These are phyloP conservation scores for Orthosia incerta DNA, from an alignment of 2,888 invertebrate species.

Conservation along the genomic window DNA sequence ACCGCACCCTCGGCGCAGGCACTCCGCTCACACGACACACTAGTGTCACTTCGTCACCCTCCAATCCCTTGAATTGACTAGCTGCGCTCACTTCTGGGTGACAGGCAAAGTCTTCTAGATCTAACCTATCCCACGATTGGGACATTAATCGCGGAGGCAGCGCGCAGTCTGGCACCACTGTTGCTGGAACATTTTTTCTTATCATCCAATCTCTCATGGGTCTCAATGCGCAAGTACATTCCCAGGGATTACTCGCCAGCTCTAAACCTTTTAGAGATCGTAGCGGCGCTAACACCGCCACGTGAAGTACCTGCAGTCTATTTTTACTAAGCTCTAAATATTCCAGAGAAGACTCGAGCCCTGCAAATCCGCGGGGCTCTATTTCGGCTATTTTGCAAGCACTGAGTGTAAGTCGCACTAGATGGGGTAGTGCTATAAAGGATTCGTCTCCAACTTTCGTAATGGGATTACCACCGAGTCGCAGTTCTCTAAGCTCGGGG, in stretches of 20 bases:
- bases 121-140: constrained; percentile 94
- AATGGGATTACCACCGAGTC: constrained; percentile 94
- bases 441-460: constrained; percentile 93
- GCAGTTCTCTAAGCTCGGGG: constrained; percentile 94
- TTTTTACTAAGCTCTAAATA: constrained; percentile 95
- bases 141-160: constrained; percentile 92
- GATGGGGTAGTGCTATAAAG: constrained; percentile 92
- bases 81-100: constrained; percentile 93
- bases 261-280: constrained; percentile 94
- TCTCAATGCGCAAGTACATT: constrained; percentile 94
- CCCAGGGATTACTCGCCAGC: constrained; percentile 95
- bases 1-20: constrained; percentile 93
- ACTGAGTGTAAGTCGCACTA: constrained; percentile 94
- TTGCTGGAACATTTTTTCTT: constrained; percentile 94
- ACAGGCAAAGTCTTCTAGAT: constrained; percentile 95
- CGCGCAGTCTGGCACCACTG: constrained; percentile 92
- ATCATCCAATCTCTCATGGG: constrained; percentile 95
- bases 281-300: constrained; percentile 93
- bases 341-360: constrained; percentile 93
- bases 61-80: constrained; percentile 92
- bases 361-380: constrained; percentile 93
- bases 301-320: constrained; percentile 92
- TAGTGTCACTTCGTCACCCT: constrained; percentile 94
- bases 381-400: constrained; percentile 93
- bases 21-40: constrained; percentile 93